A percentile compares a stretch with the other conserved stretches of the same genome.
Evolutionary conservation across 1,140 invertebrate genomes (phyloP).

Genomic region (Nasonia vitripennis): DNA sequence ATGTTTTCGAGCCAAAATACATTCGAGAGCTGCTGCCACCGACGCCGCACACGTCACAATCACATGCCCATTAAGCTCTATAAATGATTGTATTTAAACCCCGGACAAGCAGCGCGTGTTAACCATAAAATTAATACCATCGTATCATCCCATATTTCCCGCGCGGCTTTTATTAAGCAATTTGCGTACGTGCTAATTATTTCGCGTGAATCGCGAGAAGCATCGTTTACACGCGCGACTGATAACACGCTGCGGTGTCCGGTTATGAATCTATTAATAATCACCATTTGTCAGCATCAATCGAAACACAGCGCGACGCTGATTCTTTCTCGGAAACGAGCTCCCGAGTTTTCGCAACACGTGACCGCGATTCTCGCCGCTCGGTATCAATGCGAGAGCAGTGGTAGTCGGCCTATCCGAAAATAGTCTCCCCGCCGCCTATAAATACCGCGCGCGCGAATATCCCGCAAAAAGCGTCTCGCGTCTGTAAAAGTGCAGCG

Average conservation of each 20-base stretch:
- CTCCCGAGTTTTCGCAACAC: not conserved
- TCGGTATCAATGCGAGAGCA: conserved; percentile 28
- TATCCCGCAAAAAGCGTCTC: conserved; percentile 44
- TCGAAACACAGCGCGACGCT: not conserved
- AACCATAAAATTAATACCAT: conserved; percentile 6
- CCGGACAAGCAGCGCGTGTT: too few relatives aligned
- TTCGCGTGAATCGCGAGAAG: not conserved
- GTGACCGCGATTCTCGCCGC: conserved; percentile 14
- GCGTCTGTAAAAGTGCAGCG: conserved; percentile 56
- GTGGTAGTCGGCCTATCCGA: not conserved
- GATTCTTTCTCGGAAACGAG: not conserved
- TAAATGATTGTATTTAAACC: conserved; percentile 12
- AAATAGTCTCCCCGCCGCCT: conserved; percentile 5
- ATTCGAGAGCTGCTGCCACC: not conserved
- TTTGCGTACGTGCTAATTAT: not conserved
- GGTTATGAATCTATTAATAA: not conserved
- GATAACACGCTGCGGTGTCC: not conserved
- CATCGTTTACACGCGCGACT: not conserved
- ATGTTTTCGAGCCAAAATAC: conserved; percentile 35
- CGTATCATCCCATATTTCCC: not conserved
- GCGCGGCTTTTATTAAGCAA: not conserved
- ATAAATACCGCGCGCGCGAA: conserved; percentile 42
- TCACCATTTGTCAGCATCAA: not conserved
- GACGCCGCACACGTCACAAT: not conserved
- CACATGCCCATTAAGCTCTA: conserved; percentile 33